Evolutionary conservation across 2,797 vertebrate genomes (phyloP).

Genomic region (Syndactyla subalaris): DNA sequence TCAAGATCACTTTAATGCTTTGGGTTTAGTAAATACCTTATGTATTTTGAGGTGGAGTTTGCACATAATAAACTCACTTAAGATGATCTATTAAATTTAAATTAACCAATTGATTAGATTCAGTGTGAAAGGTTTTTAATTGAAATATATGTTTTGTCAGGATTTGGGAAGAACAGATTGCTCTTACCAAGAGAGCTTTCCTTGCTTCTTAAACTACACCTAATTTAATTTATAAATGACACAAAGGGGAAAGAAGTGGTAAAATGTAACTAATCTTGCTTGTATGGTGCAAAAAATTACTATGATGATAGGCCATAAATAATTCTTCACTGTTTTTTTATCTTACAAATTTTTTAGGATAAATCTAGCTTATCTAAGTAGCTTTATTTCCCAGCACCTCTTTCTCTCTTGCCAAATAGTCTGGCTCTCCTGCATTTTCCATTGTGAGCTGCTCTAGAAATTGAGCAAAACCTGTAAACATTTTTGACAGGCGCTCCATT

Average conservation of each 20-base stretch:
- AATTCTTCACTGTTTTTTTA: background rate
- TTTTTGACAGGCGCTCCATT: background rate
- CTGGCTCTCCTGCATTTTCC: background rate
- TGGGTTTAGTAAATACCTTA: background rate
- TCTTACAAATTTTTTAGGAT: background rate
- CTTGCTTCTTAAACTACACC: background rate
- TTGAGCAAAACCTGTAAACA: background rate
- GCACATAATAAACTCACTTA: accelerated
- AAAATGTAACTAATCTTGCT: background rate
- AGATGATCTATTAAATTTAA: background rate
- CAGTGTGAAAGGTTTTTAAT: background rate
- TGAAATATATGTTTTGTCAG: background rate
- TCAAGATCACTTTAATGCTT: background rate
- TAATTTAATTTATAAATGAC: background rate
- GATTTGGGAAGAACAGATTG: background rate
- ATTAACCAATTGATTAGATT: background rate
- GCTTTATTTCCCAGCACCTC: background rate
- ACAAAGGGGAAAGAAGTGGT: background rate
- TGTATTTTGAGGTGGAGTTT: background rate
- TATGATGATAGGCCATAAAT: background rate
- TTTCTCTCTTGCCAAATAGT: background rate
- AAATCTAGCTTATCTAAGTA: background rate
- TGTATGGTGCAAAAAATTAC: background rate
- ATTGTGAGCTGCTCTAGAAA: background rate
- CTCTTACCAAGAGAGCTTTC: background rate